Conservation (phyloP, 1,140 invertebrate genomes). For the Wiebesia pumilae region DNA sequence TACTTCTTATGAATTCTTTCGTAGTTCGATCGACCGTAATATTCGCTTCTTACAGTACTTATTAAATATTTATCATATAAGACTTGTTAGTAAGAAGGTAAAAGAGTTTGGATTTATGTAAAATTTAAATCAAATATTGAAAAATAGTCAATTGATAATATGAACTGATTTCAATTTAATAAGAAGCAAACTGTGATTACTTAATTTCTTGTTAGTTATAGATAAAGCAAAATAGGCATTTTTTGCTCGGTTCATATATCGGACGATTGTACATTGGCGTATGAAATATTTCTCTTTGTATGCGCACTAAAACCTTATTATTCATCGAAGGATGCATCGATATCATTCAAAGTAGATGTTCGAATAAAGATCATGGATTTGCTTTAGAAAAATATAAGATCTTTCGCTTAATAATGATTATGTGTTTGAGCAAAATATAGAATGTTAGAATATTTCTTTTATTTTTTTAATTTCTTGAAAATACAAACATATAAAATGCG, state of each 20-base stretch:
- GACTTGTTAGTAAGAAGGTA: neutral
- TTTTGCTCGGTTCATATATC: neutral
- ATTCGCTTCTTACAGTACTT: too few species aligned
- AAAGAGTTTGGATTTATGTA: neutral
- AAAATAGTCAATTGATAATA: neutral
- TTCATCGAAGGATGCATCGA: neutral
- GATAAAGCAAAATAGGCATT: neutral
- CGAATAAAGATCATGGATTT: neutral
- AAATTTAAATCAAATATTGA: neutral
- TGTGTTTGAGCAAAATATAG: neutral
- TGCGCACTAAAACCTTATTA: neutral
- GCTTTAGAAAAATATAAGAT: neutral
- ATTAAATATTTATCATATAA: too few species aligned
- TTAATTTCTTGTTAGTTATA: neutral
- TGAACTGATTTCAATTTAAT: neutral
- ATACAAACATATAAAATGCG: too few species aligned
- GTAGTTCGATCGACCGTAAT: too few species aligned
- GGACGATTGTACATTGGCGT: neutral
- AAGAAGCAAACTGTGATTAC: neutral
- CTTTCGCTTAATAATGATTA: too few species aligned
- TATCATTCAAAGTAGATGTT: neutral
- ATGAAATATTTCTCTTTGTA: neutral
- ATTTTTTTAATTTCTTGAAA: too few species aligned
- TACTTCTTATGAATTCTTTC: too few species aligned
- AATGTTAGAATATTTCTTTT: neutral